phyloP scores from a whole-genome alignment of 2,797 vertebrate genomes.

The Eulemur albifrons region DNA sequence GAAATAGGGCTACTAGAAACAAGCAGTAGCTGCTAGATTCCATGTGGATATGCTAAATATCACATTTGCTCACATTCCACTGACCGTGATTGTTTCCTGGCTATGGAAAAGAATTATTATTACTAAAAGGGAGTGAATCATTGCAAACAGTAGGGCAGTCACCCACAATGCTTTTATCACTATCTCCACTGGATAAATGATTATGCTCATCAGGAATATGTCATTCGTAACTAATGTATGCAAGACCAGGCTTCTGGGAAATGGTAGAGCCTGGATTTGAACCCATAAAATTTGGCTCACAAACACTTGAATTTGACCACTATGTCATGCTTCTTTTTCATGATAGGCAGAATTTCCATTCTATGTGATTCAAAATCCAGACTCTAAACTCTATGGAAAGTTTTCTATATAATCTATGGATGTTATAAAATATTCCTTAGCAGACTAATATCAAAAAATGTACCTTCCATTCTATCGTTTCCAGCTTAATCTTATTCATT shows the following conservation, averaged over 20 bases:
- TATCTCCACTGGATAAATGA: not conserved
- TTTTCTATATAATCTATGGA: not conserved
- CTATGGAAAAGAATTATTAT: not conserved
- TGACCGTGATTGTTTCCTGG: not conserved
- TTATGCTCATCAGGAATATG: fast-evolving
- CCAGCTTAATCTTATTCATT: not conserved
- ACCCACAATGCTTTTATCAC: fast-evolving
- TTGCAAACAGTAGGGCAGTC: fast-evolving
- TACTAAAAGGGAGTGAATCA: not conserved
- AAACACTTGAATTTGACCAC: not conserved
- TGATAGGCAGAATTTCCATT: not conserved
- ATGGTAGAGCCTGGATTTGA: not conserved
- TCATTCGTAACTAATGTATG: not conserved
- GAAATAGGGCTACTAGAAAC: not conserved
- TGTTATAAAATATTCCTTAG: not conserved
- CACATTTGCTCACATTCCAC: not conserved
- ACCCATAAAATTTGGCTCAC: not conserved
- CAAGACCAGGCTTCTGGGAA: not conserved
- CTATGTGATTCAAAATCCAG: not conserved
- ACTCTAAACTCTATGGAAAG: not conserved
- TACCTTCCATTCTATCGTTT: not conserved
- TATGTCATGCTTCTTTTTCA: not conserved
- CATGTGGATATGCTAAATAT: not conserved
- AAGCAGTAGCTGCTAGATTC: not conserved
- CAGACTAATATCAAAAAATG: not conserved